Base-by-base conservation (phyloP, 2,888 invertebrate genomes). In the Archips crataeganus region DNA sequence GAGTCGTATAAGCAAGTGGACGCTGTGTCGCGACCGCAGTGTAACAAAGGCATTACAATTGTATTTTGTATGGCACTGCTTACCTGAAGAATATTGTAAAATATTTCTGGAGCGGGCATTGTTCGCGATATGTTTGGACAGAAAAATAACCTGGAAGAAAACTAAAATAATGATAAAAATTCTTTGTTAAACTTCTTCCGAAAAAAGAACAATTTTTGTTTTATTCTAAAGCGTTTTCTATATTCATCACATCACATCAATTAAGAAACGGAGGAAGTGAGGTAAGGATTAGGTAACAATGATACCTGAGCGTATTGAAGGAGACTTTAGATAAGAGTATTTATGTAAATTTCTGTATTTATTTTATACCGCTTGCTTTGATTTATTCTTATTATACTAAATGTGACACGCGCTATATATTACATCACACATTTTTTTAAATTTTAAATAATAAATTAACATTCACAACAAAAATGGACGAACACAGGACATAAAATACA, bases 381-480 rank as follows among this genome's bases (percentile, higher is more conserved):
- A 23, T 2, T 36, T 63, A 63, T 4, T 59, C 63, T 63, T 54
- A 71, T 63, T 54, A 71, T 13, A 57, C 57, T 72, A 47, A 1
- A 3, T 32, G n/a, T 34, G 0, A 9, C 2, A 47, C 13, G 45
- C 13, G n/a, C 42, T 23, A 62, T 47, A 68, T 69, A 77, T 79
- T 71, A 64, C 77, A 82, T 83, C 74, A 70, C 47, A 73, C 51
- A 78, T 82, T 84, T 84, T 84, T 75, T 75, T 61, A 72, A 71
- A 45, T 67, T 71, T 74, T 67, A 79, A 65, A 77, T 1, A 32
- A 77, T 76, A 77, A 81, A 80, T 78, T 62, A 79, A 79, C 78
- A 79, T 77, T 71, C 54, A 77, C 63, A 68, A 76, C 75, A 78
- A 75, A 76, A 79, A 77, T 67, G 77, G 77, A 80, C 77, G 75